Evolutionary conservation across 2,113 vertebrate species (phyloP), one percentile per base, ranked within the genome.

Genomic region (Pycnonotus jocosus): DNA sequence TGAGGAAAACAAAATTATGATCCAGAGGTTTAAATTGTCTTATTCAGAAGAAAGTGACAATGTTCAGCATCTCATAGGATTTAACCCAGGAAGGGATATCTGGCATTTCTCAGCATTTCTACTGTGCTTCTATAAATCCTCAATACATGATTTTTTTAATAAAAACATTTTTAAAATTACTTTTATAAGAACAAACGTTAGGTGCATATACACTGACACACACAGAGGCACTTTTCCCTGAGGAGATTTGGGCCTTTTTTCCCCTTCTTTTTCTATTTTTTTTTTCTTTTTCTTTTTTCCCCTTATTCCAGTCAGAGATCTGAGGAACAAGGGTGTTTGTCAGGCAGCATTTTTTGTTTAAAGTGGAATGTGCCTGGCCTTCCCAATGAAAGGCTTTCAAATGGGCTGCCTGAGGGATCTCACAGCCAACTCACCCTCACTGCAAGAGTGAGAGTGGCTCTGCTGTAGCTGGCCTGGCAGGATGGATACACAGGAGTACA

Each of bases 311-410:
- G 48, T 20, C 4, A 0, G 54, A n/a, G 15, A 72, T 91, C 45
- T 64, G 25, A 91, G 81, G 93, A 91, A 81, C 65, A 87, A 87
- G 81, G 40, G 77, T 93, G 83, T 79, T 95, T 93, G 83, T 93
- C 65, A 84, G 83, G 73, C 88, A 86, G 40, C 0, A 2, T 60
- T 96, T 97, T 97, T 97, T 96, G 90, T 97, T 85, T 73, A 0
- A 58, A 37, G 80, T 4, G 64, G 90, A 73, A 94, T 95, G 93
- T 96, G 94, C 91, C 66, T 2, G 0, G 94, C 84, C 54, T 97
- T 76, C 84, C 71, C 80, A 88, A 97, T 88, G 91, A 93, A 42
- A 50, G 68, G 73, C 91, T 94, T 96, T 96, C 68, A 92, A 37
- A 37, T 2, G 38, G 87, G 71, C 94, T 94, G 93, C 90, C 85